Percentiles rank a stretch among this genome's conserved stretches.
These are phyloP conservation scores for Epiblema foenella DNA, from an alignment of 2,888 invertebrate genomes.

Conservation along the genomic window DNA sequence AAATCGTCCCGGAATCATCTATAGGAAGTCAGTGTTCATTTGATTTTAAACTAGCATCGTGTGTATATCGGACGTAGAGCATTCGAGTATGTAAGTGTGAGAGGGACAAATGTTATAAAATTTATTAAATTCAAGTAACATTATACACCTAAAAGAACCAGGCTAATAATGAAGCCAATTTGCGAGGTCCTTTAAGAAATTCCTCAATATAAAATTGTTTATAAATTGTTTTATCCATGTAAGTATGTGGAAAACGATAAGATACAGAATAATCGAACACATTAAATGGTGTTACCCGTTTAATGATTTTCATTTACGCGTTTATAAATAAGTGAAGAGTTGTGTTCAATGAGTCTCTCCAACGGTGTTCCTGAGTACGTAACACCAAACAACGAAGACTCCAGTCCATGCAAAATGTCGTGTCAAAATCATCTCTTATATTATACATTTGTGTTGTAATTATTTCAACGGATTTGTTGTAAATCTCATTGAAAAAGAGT, in stretches of 20 bases:
- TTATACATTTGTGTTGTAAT: too few species aligned
- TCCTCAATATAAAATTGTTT: not conserved
- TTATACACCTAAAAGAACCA: too few species aligned
- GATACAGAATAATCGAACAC: constrained; percentile 11
- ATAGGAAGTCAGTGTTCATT: too few species aligned
- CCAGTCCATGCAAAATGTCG: not conserved
- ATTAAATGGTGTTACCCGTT: constrained; percentile 2
- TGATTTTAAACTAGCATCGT: too few species aligned
- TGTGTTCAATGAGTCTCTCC: constrained; percentile 1
- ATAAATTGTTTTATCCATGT: constrained; percentile 11
- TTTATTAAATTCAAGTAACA: too few species aligned
- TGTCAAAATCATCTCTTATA: not conserved
- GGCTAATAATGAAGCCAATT: too few species aligned
- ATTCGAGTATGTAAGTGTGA: too few species aligned
- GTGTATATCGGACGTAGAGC: too few species aligned
- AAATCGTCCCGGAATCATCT: too few species aligned
- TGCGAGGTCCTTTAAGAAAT: not conserved
- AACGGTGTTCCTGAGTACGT: not conserved
- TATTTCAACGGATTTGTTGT: too few species aligned
- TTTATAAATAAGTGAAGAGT: not conserved
- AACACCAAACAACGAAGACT: not conserved
- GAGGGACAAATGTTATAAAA: too few species aligned
- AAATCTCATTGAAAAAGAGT: too few species aligned
- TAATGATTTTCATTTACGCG: not conserved
- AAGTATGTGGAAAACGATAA: constrained; percentile 19